Percentiles rank a stretch among this genome's conserved stretches.
Evolutionary conservation across 2,888 invertebrate species (phyloP).

Genomic region (Brenthis daphne): DNA sequence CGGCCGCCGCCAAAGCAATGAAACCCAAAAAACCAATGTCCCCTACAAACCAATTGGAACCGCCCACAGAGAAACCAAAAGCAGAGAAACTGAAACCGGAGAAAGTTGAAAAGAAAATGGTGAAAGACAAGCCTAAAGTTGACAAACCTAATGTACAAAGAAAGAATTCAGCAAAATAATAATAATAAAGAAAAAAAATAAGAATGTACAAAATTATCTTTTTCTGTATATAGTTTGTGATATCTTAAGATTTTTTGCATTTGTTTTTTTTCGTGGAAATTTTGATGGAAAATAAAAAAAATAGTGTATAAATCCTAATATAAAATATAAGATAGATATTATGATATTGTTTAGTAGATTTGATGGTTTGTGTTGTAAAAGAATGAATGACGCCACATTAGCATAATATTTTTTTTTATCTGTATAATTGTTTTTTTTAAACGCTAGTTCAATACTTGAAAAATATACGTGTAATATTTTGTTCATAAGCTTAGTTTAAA

Average conservation of each 20-base stretch:
- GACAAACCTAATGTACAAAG: slow-evolving; percentile 49
- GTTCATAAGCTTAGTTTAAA: neutral
- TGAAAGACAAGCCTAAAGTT: slow-evolving; percentile 41
- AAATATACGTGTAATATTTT: neutral
- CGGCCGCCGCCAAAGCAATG: slow-evolving; percentile 73
- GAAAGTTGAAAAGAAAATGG: slow-evolving; percentile 40
- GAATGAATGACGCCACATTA: neutral
- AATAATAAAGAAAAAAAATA: slow-evolving; percentile 25
- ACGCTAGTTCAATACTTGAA: neutral
- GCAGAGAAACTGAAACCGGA: slow-evolving; percentile 37
- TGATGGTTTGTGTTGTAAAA: slow-evolving; percentile 11
- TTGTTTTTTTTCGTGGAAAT: slow-evolving; percentile 23
- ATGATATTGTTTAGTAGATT: slow-evolving; percentile 13
- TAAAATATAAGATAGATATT: slow-evolving; percentile 13
- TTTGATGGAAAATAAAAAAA: slow-evolving; percentile 27
- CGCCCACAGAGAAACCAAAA: slow-evolving; percentile 42
- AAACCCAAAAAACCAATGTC: slow-evolving; percentile 62
- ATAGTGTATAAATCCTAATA: slow-evolving; percentile 33
- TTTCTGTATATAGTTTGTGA: slow-evolving; percentile 32
- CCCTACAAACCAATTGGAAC: slow-evolving; percentile 43
- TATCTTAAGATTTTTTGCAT: slow-evolving; percentile 22
- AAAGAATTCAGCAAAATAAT: slow-evolving; percentile 57
- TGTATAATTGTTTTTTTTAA: neutral
- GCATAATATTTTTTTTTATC: slow-evolving; percentile 18
- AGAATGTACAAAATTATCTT: slow-evolving; percentile 29